Conservation (phyloP, 2,113 vertebrate genomes). For the Bolborhynchus lineola region DNA sequence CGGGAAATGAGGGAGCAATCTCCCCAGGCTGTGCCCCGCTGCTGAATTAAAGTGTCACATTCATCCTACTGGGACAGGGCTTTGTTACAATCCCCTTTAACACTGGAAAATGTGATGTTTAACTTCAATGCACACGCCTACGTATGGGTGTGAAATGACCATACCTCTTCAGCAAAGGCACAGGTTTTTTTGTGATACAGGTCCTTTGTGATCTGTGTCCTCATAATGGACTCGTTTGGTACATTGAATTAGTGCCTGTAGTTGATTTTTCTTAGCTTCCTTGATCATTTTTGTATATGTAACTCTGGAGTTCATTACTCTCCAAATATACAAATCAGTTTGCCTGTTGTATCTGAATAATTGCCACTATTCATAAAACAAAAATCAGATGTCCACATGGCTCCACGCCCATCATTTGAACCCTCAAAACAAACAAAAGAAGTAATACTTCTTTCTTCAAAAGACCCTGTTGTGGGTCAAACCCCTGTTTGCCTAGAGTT, state of each 20-base stretch:
- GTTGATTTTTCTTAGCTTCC: neutral
- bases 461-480: neutral
- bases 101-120: fast-evolving
- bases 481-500: neutral
- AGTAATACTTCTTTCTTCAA: neutral
- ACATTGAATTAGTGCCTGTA: neutral
- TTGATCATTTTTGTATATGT: neutral
- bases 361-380: neutral
- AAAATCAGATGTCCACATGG: neutral
- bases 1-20: fast-evolving
- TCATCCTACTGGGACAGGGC: fast-evolving
- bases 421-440: neutral
- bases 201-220: neutral
- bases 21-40: neutral
- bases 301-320: neutral
- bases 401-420: neutral
- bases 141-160: neutral
- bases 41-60: fast-evolving
- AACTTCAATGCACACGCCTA: fast-evolving
- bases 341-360: neutral
- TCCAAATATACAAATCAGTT: neutral
- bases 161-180: neutral
- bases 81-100: fast-evolving
- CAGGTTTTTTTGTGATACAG: fast-evolving
- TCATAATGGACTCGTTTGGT: neutral